Conservation (phyloP, 2,797 vertebrate species). For the Vipera ursinii region DNA sequence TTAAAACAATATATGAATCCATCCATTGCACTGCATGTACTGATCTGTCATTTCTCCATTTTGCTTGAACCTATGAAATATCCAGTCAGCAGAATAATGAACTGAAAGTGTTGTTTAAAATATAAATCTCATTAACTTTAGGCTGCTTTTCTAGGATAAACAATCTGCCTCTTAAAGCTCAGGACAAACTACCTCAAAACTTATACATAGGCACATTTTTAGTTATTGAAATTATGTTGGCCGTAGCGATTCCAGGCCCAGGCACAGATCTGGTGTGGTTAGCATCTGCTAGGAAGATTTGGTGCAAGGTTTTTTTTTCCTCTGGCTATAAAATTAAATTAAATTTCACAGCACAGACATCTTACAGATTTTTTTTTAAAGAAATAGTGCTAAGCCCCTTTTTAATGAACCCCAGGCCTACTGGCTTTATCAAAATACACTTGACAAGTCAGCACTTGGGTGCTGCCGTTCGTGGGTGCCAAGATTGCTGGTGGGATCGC, state of each 20-base stretch:
- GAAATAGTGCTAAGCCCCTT: not conserved
- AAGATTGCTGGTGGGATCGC: not conserved
- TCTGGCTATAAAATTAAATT: not conserved
- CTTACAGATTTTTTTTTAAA: not conserved
- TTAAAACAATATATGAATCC: not conserved
- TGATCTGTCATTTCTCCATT: not conserved
- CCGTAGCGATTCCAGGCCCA: not conserved
- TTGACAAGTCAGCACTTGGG: not conserved
- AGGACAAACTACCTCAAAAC: not conserved
- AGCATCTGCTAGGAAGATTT: not conserved
- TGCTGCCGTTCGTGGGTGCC: rapidly evolving
- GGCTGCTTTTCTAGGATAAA: not conserved
- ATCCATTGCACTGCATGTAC: not conserved
- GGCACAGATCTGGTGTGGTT: not conserved
- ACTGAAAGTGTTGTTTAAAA: not conserved
- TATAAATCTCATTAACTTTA: not conserved
- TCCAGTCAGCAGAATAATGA: not conserved
- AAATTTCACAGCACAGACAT: not conserved
- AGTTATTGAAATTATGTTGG: not conserved
- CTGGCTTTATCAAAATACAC: not conserved
- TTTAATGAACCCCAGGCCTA: not conserved
- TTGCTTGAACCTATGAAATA: not conserved
- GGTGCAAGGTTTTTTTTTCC: not conserved
- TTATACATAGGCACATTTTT: not conserved
- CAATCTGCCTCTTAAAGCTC: not conserved